Base-by-base conservation (phyloP, 2,888 invertebrate genomes). In the Cistogaster globosa region DNA sequence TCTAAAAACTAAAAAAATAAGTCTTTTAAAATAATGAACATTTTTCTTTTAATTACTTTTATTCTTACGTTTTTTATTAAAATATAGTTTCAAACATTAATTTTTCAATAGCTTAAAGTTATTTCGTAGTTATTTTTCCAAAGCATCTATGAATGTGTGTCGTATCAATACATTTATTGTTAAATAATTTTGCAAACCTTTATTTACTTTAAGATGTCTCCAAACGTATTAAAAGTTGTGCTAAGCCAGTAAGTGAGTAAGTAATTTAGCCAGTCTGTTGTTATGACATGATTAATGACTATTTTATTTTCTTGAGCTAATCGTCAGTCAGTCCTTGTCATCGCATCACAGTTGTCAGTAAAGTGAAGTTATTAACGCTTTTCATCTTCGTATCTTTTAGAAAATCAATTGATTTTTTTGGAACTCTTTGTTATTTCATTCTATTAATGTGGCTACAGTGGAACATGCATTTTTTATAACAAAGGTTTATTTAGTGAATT, bases 281-380 rank as follows among this genome's bases (percentile, higher is more conserved):
- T 65, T 75, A 38, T 78, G 78, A 81, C 74, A 85, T 81, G 81
- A 85, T 85, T 85, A 78, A 85, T 85, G 77, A 57, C 20, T 67
- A 36, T 78, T 85, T 69, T 60, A 69, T 81, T 72, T 72, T 71
- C 51, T 48, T 76, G 14, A 84, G 76, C 79, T 80, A 80, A 84
- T 80, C 80, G 67, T 84, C 76, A 84, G 71, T 76, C 72, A 68
- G 71, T 48, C 45, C 53, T 65, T 78, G 81, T 78, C 84, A 81
- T 74, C 69, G 68, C 77, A 81, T 53, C 81, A 75, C 74, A 78
- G 51, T 85, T 81, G 74, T 82, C 74, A 63, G 63, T 42, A 20
- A 69, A 65, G 60, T 78, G 22, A 81, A 74, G 60, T 74, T 81
- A 77, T 84, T 77, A 84, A 84, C 80, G 76, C 62, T 58, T 78